phyloP scores from a whole-genome alignment of 2,888 invertebrate species.

The Empis stercorea region DNA sequence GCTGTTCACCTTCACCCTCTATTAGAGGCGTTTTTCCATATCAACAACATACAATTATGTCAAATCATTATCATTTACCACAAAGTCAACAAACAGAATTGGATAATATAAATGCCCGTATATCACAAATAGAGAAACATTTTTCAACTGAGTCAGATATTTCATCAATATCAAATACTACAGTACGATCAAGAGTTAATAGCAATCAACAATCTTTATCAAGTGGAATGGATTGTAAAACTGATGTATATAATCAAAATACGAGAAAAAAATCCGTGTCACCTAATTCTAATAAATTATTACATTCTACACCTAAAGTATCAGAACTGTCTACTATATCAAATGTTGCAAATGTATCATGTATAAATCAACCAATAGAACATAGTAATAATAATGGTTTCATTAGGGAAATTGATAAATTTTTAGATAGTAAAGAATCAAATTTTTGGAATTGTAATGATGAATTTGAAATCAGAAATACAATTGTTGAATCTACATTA shows the following conservation, averaged over 20 bases:
- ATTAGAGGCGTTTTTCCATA: background rate
- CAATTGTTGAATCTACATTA: background rate
- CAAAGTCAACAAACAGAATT: conserved; percentile 24
- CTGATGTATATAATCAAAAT: conserved; percentile 1
- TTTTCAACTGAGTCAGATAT: conserved; percentile 27
- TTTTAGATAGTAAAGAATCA: conserved; percentile 16
- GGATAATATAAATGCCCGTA: conserved; percentile 26
- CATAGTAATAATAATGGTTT: conserved; percentile 19
- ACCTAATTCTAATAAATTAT: conserved; percentile 17
- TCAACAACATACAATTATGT: background rate
- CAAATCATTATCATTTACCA: conserved; percentile 13
- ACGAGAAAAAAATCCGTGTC: conserved; percentile 8
- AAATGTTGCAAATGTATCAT: background rate
- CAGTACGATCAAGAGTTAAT: background rate
- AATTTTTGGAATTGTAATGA: background rate
- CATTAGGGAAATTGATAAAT: conserved; percentile 30
- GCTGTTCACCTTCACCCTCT: background rate
- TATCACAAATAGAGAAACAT: conserved; percentile 22
- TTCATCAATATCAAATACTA: conserved; percentile 26
- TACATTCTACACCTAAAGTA: conserved; percentile 32
- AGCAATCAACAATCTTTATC: conserved; percentile 17
- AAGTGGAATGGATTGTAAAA: conserved; percentile 15
- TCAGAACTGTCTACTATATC: conserved; percentile 5
- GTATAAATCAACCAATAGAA: background rate
- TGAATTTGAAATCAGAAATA: background rate